Conservation (phyloP, 2,797 vertebrate species). For the Artibeus lituratus region DNA sequence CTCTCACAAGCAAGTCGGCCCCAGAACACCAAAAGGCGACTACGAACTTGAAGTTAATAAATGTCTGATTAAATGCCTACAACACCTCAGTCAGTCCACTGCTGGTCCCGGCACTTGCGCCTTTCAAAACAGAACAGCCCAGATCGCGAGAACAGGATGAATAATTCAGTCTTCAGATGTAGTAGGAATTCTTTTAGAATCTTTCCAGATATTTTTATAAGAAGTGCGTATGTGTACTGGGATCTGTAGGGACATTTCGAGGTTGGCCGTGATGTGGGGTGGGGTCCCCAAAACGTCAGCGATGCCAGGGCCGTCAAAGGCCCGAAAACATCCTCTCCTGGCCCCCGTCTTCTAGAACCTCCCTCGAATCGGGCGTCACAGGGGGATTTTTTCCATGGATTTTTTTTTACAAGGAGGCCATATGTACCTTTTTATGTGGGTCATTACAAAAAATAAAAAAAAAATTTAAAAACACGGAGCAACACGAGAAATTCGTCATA, state of each 20-base stretch:
- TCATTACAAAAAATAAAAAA: constrained; percentile 23
- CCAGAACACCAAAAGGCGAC: background rate
- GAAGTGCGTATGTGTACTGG: background rate
- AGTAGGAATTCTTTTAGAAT: background rate
- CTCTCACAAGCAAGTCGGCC: too few relatives aligned
- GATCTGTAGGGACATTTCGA: background rate
- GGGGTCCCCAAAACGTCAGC: background rate
- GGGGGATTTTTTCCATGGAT: background rate
- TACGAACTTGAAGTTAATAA: background rate
- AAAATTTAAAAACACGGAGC: constrained; percentile 36
- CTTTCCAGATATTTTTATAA: background rate
- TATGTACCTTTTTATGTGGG: constrained; percentile 59
- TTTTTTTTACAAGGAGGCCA: constrained; percentile 43
- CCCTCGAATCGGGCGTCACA: background rate
- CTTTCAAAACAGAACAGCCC: background rate
- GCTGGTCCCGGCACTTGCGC: accelerated
- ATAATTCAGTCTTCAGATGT: background rate
- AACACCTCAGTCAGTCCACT: background rate
- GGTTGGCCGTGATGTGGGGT: background rate
- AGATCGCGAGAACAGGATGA: background rate
- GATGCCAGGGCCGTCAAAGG: background rate
- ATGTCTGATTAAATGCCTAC: background rate
- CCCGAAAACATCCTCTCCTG: background rate
- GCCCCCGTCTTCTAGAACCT: background rate
- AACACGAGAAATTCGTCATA: constrained; percentile 56